phyloP scores from a whole-genome alignment of 1,140 invertebrate species.

The Atopsyche davidsoni region DNA sequence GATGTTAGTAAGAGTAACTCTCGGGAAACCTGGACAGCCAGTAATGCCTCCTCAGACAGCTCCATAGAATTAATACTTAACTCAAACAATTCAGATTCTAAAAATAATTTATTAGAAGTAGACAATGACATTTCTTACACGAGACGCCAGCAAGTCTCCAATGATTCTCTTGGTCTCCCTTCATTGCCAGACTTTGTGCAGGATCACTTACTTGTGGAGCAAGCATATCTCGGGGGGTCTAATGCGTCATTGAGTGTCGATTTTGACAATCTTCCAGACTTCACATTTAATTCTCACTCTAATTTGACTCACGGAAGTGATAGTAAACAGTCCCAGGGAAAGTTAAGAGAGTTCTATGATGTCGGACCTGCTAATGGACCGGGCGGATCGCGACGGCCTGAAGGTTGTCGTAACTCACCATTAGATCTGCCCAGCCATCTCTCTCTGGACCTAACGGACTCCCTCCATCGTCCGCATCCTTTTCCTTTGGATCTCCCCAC shows the following conservation, averaged over 20 bases:
- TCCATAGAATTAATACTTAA: conserved; percentile 45
- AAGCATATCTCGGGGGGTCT: conserved; percentile 49
- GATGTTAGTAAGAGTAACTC: conserved; percentile 1
- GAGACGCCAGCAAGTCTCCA: conserved; percentile 40
- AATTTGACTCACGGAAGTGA: conserved; percentile 13
- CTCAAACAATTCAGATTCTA: conserved; percentile 42
- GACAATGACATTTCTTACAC: conserved; percentile 40
- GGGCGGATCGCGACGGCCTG: background rate
- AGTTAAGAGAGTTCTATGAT: background rate
- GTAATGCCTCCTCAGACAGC: conserved; percentile 42
- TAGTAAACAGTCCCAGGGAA: background rate
- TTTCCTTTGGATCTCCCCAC: conserved; percentile 46
- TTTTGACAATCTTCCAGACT: conserved; percentile 54
- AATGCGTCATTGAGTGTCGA: conserved; percentile 44
- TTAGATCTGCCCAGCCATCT: conserved; percentile 39
- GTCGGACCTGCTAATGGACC: background rate
- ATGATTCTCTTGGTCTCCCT: conserved; percentile 44
- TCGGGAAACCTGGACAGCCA: conserved; percentile 28
- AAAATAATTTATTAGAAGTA: conserved; percentile 39
- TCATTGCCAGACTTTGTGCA: conserved; percentile 61
- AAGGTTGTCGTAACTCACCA: conserved; percentile 29
- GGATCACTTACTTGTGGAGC: conserved; percentile 57
- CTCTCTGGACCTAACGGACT: conserved; percentile 44
- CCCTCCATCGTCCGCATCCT: conserved; percentile 40
- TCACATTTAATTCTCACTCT: conserved; percentile 48